Conservation (phyloP, 2,797 vertebrate genomes). For the Paedocypris micromegethes region DNA sequence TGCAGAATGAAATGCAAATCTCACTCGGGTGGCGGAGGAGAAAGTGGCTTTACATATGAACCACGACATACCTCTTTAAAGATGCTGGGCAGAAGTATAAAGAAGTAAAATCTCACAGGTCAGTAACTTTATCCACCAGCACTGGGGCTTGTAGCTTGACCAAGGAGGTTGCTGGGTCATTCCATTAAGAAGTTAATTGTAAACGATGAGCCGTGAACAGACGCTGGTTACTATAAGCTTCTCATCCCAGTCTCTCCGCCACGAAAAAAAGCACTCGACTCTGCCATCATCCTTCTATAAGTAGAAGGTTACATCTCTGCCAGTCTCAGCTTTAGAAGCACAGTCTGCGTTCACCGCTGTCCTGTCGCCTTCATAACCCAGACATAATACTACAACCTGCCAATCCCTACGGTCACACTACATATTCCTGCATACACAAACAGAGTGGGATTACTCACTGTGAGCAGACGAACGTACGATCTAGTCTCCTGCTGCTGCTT, state of each 20-base stretch:
- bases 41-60: not conserved
- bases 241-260: constrained; percentile 17
- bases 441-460: constrained; percentile 40
- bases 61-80: not conserved
- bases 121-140: constrained; percentile 3
- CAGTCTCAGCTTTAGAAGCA: constrained; percentile 9
- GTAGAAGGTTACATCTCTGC: constrained; percentile 5
- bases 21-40: not conserved
- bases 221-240: constrained; percentile 23
- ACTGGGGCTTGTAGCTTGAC: not conserved
- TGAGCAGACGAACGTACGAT: constrained; percentile 10
- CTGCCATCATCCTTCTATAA: constrained; percentile 18
- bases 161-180: constrained; percentile 4
- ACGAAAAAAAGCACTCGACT: not conserved
- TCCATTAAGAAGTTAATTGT: constrained; percentile 33
- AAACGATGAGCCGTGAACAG: constrained; percentile 27
- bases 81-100: constrained; percentile 7
- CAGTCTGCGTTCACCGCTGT: not conserved
- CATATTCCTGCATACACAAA: constrained; percentile 12
- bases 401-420: not conserved
- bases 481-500: not conserved
- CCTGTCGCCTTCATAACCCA: constrained; percentile 13
- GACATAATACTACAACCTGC: not conserved
- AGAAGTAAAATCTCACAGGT: constrained; percentile 11
- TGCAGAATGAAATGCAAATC: constrained; percentile 2